Base-by-base conservation (phyloP, 2,888 invertebrate genomes). In the Acrobasis consociella region DNA sequence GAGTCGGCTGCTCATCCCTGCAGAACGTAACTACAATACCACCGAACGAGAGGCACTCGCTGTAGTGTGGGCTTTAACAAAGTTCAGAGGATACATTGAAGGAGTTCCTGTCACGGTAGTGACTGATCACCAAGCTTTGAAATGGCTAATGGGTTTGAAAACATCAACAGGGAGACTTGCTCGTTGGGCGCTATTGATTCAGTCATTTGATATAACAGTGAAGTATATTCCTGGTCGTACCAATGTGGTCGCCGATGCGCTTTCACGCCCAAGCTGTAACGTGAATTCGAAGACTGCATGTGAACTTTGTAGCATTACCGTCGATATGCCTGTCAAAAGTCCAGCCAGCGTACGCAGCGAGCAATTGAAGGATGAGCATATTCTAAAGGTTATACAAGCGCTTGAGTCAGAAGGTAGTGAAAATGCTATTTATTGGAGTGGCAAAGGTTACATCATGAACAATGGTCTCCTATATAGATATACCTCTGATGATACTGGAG, bases 51-150 rank as follows among this genome's bases (percentile, higher is more conserved):
- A 53, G 10, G 53, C 53, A n/a, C 9, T 53, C 5, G 38, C 53
- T 7, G 53, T 53, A 0, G 53, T 52, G 0, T 52, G 31, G 51
- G 51, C 51, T 2, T 1, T 52, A 1, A 22, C 22, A 22, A 52
- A 52, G 13, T 52, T 52, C 5, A 52, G 51, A 31, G 51, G 51
- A 10, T 52, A 31, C 22, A 52, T 52, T 5, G 51, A 52, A 52
- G 51, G 51, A 22, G 10, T 31, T 10, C 31, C 31, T 11, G 11
- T 52, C 10, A 13, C 31, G 2, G 13, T 52, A 31, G 51, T 31
- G 0, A 52, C 51, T 5, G 51, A 52, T 3, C 51, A 52, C 31
- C 51, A 52, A 22, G 51, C 52, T 1, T 7, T 53, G 5, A 17
- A 13, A n/a, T 53, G 52, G 52, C 37, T 53, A 3, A 53, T 53